Evolutionary conservation across 2,113 vertebrate genomes (phyloP).

Genomic region (Hepsetus odoe): DNA sequence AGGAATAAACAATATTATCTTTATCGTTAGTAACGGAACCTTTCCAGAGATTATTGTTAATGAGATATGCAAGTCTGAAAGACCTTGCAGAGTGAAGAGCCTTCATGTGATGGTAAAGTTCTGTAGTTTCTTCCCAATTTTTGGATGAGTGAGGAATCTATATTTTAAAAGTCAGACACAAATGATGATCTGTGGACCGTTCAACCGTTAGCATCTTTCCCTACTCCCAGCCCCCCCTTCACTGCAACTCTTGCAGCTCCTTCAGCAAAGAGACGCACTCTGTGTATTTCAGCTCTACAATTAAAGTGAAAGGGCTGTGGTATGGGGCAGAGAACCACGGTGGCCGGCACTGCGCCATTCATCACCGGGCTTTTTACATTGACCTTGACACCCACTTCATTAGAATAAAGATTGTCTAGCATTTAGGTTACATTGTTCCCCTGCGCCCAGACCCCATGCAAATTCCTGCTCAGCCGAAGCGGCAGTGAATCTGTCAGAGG

Average conservation of each 20-base stretch:
- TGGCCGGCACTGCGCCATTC: slow-evolving; percentile 86
- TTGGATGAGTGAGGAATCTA: too few relatives aligned
- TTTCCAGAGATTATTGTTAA: too few relatives aligned
- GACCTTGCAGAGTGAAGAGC: too few relatives aligned
- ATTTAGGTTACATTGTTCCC: slow-evolving; percentile 95
- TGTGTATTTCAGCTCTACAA: slow-evolving; percentile 82
- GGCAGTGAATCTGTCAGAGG: slow-evolving; percentile 86
- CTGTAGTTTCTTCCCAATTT: too few relatives aligned
- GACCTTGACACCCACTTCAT: slow-evolving; percentile 98
- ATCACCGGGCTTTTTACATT: slow-evolving; percentile 91
- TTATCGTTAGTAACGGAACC: not conserved
- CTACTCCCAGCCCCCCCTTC: not conserved
- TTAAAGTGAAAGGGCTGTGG: slow-evolving; percentile 86
- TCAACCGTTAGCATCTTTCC: not conserved
- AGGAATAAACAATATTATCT: not conserved
- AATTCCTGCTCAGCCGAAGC: slow-evolving; percentile 87
- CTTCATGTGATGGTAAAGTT: too few relatives aligned
- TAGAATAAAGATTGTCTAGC: slow-evolving; percentile 99
- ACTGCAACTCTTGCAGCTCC: not conserved
- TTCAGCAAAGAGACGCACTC: slow-evolving; percentile 46
- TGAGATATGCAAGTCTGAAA: not conserved
- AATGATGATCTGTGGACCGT: not conserved
- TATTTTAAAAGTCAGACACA: not conserved
- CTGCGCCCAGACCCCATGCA: slow-evolving; percentile 88
- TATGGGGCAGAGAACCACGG: slow-evolving; percentile 82